Conservation (phyloP, 1,140 invertebrate genomes). For the Mylabris phalerata region DNA sequence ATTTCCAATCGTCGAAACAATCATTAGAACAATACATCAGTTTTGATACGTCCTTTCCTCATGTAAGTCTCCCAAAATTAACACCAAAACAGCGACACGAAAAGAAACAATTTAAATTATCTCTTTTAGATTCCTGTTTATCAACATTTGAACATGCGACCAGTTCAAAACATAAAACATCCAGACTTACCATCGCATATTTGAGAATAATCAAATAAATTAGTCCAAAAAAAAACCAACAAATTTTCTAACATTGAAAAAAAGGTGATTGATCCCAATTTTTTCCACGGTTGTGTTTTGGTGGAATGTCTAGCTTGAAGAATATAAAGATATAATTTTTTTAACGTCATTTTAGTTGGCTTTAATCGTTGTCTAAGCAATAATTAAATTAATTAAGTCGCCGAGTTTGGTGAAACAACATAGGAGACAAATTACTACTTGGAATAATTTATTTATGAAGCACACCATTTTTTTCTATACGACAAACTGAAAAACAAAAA, state of each 20-base stretch:
- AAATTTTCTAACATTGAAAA: background rate
- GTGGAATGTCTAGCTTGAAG: background rate
- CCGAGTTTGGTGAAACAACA: background rate
- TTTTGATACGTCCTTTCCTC: constrained; percentile 37
- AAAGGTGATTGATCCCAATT: background rate
- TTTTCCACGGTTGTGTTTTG: background rate
- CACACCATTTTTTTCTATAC: background rate
- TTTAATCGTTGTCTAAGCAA: no score
- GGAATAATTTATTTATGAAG: background rate
- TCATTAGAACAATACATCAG: constrained; percentile 32
- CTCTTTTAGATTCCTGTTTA: constrained; percentile 36
- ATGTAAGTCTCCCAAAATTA: constrained; percentile 25
- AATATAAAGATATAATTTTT: no score
- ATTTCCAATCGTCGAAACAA: constrained; percentile 32
- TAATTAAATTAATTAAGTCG: background rate
- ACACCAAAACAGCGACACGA: no score
- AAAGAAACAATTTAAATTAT: background rate
- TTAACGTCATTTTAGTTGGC: no score
- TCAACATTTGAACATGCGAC: constrained; percentile 34
- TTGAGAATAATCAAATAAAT: background rate
- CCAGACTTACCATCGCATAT: background rate
- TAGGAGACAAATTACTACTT: background rate
- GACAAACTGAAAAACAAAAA: background rate
- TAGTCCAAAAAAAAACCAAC: background rate
- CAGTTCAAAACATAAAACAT: background rate